Conservation (phyloP, 1,140 invertebrate genomes). For the Ptiloglossa arizonensis region DNA sequence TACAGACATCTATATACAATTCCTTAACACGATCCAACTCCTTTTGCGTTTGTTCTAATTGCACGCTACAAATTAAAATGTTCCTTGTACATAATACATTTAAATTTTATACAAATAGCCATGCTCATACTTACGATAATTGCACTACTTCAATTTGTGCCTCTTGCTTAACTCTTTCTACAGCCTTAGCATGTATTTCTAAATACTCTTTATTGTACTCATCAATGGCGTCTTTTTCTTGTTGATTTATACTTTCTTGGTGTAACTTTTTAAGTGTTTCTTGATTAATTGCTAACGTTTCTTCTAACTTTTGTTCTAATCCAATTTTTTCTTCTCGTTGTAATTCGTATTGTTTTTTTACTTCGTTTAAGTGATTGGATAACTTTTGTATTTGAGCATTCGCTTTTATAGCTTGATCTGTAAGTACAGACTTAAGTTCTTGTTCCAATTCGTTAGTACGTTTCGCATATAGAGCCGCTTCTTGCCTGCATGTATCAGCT, state of each 20-base stretch:
- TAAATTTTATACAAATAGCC: neutral
- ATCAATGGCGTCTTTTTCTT: conserved; percentile 67
- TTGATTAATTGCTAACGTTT: conserved; percentile 71
- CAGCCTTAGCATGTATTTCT: conserved; percentile 76
- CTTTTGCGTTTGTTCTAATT: conserved; percentile 78
- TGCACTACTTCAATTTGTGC: conserved; percentile 74
- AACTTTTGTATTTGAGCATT: conserved; percentile 75
- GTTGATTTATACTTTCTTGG: conserved; percentile 68
- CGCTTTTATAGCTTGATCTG: conserved; percentile 74
- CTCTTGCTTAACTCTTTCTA: conserved; percentile 74
- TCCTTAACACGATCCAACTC: conserved; percentile 77
- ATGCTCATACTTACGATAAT: conserved; percentile 71
- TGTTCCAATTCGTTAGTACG: conserved; percentile 73
- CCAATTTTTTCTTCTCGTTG: conserved; percentile 70
- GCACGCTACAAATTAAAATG: conserved; percentile 69
- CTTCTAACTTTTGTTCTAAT: conserved; percentile 72
- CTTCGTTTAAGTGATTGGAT: conserved; percentile 72
- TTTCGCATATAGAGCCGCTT: conserved; percentile 68
- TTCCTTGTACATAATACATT: neutral
- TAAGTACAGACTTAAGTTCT: conserved; percentile 74
- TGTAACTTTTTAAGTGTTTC: conserved; percentile 71
- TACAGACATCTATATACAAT: conserved; percentile 78
- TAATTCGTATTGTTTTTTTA: conserved; percentile 71
- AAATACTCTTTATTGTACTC: conserved; percentile 78
- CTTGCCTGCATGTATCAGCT: conserved; percentile 64